These are phyloP conservation scores for Lasius platythorax DNA, from an alignment of 2,888 invertebrate genomes.

Conservation along the genomic window DNA sequence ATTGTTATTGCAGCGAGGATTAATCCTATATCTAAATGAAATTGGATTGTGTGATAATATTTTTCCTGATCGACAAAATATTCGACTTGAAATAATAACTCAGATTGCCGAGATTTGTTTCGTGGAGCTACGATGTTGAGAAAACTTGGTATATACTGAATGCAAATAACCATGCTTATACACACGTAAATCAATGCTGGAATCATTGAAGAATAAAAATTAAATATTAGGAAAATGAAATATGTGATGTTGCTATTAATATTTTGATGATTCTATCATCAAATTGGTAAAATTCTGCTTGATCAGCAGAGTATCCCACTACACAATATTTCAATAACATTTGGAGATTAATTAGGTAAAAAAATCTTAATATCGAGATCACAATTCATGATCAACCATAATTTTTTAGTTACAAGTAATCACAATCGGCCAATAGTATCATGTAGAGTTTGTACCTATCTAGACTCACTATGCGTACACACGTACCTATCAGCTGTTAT, in stretches of 20 bases:
- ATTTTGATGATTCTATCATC: background rate
- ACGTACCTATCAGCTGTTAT: background rate
- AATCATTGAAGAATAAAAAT: slow-evolving; percentile 10
- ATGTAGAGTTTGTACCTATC: background rate
- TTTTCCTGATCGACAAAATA: slow-evolving; percentile 51
- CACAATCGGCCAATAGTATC: background rate
- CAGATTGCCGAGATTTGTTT: slow-evolving; percentile 32
- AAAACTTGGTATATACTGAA: slow-evolving; percentile 35
- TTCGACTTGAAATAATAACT: slow-evolving; percentile 32
- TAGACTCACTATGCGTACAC: background rate
- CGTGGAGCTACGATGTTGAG: slow-evolving; percentile 40
- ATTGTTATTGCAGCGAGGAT: slow-evolving; percentile 9
- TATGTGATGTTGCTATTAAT: background rate
- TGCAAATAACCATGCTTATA: background rate
- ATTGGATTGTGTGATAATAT: slow-evolving; percentile 41
- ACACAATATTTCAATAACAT: background rate
- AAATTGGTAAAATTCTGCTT: background rate
- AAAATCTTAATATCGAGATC: background rate
- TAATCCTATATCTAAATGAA: slow-evolving; percentile 43
- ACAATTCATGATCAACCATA: background rate
- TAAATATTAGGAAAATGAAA: background rate
- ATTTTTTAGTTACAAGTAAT: background rate
- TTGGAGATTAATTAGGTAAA: background rate
- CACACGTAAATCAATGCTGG: slow-evolving; percentile 21
- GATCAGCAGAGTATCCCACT: background rate